Conservation (phyloP, 1,140 invertebrate genomes). For the Galendromus occidentalis region DNA sequence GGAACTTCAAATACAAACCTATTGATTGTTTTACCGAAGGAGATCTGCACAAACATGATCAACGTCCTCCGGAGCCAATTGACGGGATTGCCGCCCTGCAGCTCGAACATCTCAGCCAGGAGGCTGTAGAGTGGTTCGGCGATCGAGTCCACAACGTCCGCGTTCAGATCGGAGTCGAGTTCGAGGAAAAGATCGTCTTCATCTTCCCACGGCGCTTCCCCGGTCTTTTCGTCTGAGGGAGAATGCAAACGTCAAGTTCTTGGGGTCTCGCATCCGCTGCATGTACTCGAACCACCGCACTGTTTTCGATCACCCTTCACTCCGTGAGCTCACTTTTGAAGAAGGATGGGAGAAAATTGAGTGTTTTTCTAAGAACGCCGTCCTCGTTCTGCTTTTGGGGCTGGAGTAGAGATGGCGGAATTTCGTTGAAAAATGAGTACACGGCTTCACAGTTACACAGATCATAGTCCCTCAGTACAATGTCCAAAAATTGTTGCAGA, state of each 20-base stretch:
- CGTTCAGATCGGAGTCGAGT: slow-evolving; percentile 12
- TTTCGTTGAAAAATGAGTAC: slow-evolving; percentile 51
- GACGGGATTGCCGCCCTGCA: slow-evolving; percentile 48
- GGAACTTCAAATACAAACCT: slow-evolving; percentile 37
- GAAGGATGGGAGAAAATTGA: slow-evolving; percentile 1
- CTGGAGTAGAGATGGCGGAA: not conserved
- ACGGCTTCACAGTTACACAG: slow-evolving; percentile 68
- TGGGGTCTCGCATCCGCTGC: not conserved
- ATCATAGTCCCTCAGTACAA: slow-evolving; percentile 40
- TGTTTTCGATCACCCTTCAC: not conserved
- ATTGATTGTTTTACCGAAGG: slow-evolving; percentile 72
- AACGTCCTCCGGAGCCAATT: slow-evolving; percentile 63
- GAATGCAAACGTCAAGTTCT: not conserved
- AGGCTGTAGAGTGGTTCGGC: slow-evolving; percentile 66
- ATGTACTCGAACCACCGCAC: not conserved
- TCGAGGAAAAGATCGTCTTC: slow-evolving; percentile 12
- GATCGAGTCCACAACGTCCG: slow-evolving; percentile 42
- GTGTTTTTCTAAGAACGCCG: slow-evolving; percentile 9
- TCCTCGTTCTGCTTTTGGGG: not conserved
- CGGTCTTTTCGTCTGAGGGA: not conserved
- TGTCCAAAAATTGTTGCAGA: slow-evolving; percentile 44
- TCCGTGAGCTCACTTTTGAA: not conserved
- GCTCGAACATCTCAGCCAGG: slow-evolving; percentile 62
- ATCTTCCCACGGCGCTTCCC: not conserved
- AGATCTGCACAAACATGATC: slow-evolving; percentile 76